These are phyloP conservation scores for Drosophila santomea DNA, from an alignment of 1,140 invertebrate species.

Conservation along the genomic window DNA sequence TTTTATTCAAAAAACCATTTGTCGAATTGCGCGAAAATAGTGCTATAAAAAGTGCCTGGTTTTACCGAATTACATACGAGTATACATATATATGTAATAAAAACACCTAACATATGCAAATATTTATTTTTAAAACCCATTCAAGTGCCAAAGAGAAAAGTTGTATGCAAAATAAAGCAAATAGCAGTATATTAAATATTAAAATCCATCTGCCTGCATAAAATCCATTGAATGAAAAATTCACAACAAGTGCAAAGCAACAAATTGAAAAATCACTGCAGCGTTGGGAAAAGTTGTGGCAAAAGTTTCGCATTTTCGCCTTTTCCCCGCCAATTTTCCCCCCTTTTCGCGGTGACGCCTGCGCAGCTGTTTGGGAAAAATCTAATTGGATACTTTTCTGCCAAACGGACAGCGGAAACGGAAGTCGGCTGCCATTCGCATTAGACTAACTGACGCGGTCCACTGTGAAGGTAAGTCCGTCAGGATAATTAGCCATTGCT, in stretches of 20 bases:
- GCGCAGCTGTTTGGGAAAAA: conserved; percentile 63
- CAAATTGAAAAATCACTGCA: conserved; percentile 31
- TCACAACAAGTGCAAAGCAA: conserved; percentile 32
- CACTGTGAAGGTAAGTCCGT: conserved; percentile 2
- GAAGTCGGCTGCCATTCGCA: conserved; percentile 60
- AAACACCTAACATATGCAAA: conserved; percentile 22
- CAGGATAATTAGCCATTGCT: conserved; percentile 30
- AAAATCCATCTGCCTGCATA: conserved; percentile 10
- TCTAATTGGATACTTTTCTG: conserved; percentile 68
- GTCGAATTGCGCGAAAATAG: conserved; percentile 15
- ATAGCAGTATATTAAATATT: conserved; percentile 34
- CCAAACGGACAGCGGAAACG: conserved; percentile 58
- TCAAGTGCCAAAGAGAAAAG: conserved; percentile 45
- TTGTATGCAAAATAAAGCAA: conserved; percentile 26
- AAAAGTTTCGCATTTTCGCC: conserved; percentile 25
- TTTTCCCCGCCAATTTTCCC: conserved; percentile 19
- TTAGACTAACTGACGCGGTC: conserved; percentile 24
- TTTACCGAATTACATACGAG: conserved; percentile 19
- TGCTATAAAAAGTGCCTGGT: conserved; percentile 44
- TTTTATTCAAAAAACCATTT: conserved; percentile 10
- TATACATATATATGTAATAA: not conserved
- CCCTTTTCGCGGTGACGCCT: conserved; percentile 62
- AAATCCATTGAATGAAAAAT: conserved; percentile 29
- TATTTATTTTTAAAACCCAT: conserved; percentile 44
- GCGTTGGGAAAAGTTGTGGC: conserved; percentile 20